phyloP scores from a whole-genome alignment of 2,113 vertebrate species.

The Thalassoma bifasciatum region DNA sequence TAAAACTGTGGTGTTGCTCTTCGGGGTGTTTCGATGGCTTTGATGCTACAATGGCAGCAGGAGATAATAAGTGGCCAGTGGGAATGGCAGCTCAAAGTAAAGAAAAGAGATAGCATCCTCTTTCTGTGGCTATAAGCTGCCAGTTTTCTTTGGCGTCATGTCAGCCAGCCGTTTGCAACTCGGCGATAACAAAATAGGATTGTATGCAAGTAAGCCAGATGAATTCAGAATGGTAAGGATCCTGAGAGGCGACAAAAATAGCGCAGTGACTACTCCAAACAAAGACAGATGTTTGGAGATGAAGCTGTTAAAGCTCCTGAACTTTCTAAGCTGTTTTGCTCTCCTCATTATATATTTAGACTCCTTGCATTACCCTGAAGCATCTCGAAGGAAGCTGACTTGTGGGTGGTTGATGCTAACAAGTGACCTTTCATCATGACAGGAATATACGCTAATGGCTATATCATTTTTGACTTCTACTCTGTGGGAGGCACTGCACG shows the following conservation, averaged over 20 bases:
- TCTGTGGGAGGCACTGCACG: slow-evolving; percentile 42
- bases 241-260: not conserved
- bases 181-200: slow-evolving; percentile 64
- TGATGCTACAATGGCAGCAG: slow-evolving; percentile 11
- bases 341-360: not conserved
- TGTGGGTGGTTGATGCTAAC: slow-evolving; percentile 30
- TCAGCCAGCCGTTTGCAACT: slow-evolving; percentile 53
- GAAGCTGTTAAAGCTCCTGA: not conserved
- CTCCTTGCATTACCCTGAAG: not conserved
- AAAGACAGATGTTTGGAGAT: not conserved
- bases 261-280: not conserved
- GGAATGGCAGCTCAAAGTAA: slow-evolving; percentile 20
- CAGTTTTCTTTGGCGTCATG: slow-evolving; percentile 40
- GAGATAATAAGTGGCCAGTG: slow-evolving; percentile 40
- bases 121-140: slow-evolving; percentile 48
- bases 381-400: slow-evolving; percentile 14
- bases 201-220: slow-evolving; percentile 17
- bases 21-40: slow-evolving; percentile 27
- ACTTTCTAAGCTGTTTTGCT: not conserved
- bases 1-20: not conserved
- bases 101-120: slow-evolving; percentile 28
- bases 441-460: slow-evolving; percentile 46
- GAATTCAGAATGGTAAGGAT: slow-evolving; percentile 4
- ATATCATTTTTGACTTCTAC: slow-evolving; percentile 46
- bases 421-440: slow-evolving; percentile 69